Evolutionary conservation across 2,888 invertebrate genomes (phyloP), one percentile per base, ranked within the genome.

Genomic region (Atherix ibis): DNA sequence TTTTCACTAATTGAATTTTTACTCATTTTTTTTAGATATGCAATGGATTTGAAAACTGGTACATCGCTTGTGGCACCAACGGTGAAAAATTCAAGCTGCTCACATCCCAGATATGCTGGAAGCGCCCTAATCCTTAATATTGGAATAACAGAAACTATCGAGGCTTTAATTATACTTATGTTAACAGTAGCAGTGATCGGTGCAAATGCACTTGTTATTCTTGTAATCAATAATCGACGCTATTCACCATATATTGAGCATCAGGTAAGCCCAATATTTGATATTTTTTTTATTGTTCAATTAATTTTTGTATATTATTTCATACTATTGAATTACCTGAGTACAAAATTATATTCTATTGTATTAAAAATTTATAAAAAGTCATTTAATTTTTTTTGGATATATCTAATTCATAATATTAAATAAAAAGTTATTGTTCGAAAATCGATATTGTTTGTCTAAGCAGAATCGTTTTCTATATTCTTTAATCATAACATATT

Each of bases 161-260:
- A 83, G 52, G 82, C 83, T 0, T 64, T 80, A 41, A 69, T 85
- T 46, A 78, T 85, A 48, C 67, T 85, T 40, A 61, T 77, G 4
- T 64, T 85, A 40, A 81, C 84, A 25, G 67, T 79, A 54, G 80
- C 81, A 25, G 82, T 85, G 42, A 73, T 85, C 27, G 72, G 76
- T 19, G 81, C 84, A 27, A 87, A 87, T 54, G 66, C 81, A 31
- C 65, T 84, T 40, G 71, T 85, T 18, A 83, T 85, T 44, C 72
- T 82, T 47, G 84, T 85, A 31, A 72, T 87, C 50, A 87, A 85
- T 60, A 84, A 81, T 58, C 68, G 82, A 33, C 68, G 81, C 41
- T 84, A 83, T 56, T 73, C 81, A 49, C 81, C 82, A 52, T 84
- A 83, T 53, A 84, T 87, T 48, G 84, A 84, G 54, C 80, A 83